Percentiles rank a stretch among this genome's conserved stretches.
phyloP scores from a whole-genome alignment of 2,888 invertebrate species.

The Nezara viridula region DNA sequence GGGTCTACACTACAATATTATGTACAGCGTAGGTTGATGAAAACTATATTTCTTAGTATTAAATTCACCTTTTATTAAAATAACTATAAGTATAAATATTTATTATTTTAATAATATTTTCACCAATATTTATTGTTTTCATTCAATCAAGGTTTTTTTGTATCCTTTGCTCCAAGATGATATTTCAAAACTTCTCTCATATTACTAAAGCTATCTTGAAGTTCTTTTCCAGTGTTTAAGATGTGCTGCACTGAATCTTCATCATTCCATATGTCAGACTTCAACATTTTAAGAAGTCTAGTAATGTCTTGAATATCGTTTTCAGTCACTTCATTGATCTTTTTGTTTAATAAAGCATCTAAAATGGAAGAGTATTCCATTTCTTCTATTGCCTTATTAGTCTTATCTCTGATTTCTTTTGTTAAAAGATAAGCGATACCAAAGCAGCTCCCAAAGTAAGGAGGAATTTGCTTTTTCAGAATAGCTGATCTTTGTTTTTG shows the following conservation, averaged over 20 bases:
- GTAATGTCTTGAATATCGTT: constrained; percentile 33
- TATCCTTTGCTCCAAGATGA: constrained; percentile 15
- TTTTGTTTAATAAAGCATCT: constrained; percentile 31
- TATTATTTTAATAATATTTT: not conserved
- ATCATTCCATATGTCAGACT: constrained; percentile 3
- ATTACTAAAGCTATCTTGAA: constrained; percentile 48
- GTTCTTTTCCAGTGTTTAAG: constrained; percentile 44
- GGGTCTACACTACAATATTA: no score
- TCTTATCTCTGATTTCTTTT: constrained; percentile 39
- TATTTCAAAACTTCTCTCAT: constrained; percentile 46
- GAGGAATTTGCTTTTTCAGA: constrained; percentile 48
- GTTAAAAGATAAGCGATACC: constrained; percentile 51
- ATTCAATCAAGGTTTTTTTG: not conserved
- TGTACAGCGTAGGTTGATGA: no score
- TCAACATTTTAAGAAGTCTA: constrained; percentile 26
- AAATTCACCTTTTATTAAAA: not conserved
- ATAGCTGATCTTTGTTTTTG: constrained; percentile 14
- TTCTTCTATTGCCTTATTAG: constrained; percentile 22
- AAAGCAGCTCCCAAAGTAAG: constrained; percentile 52
- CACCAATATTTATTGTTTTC: not conserved
- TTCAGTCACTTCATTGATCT: constrained; percentile 34
- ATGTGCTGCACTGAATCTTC: not conserved
- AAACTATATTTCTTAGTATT: not conserved
- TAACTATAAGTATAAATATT: not conserved
- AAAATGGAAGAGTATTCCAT: constrained; percentile 38